Evolutionary conservation across 1,140 invertebrate genomes (phyloP).

Genomic region (Drosophila oshimai): DNA sequence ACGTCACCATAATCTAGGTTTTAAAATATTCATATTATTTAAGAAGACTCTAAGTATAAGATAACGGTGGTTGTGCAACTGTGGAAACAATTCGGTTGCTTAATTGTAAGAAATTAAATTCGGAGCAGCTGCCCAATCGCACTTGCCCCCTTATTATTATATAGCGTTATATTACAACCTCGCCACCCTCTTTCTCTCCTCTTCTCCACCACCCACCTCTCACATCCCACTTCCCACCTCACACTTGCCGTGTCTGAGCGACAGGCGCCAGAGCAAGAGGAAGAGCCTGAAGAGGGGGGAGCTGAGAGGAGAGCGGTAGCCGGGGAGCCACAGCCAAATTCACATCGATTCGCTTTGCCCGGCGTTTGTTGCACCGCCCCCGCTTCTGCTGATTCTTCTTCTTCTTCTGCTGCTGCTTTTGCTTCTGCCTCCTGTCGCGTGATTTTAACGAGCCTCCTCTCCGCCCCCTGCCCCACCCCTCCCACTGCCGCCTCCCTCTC

Average conservation of each 20-base stretch:
- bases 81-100: not conserved
- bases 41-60: too few relatives aligned
- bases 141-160: slow-evolving; percentile 30
- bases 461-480: not conserved
- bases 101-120: slow-evolving; percentile 38
- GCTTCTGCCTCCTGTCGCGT: slow-evolving; percentile 64
- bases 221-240: not conserved
- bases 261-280: slow-evolving; percentile 19
- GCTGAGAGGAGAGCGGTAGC: slow-evolving; percentile 11
- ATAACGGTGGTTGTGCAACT: not conserved
- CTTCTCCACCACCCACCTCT: not conserved
- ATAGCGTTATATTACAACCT: slow-evolving; percentile 10
- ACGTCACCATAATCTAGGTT: too few relatives aligned
- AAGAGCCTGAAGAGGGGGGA: not conserved
- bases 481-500: slow-evolving; percentile 10
- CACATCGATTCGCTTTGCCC: slow-evolving; percentile 52
- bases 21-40: too few relatives aligned
- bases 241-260: slow-evolving; percentile 29
- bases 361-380: slow-evolving; percentile 31
- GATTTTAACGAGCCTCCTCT: slow-evolving; percentile 75
- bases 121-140: slow-evolving; percentile 15
- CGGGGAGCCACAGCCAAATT: slow-evolving; percentile 43
- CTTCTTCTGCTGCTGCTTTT: slow-evolving; percentile 8
- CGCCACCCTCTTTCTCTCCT: not conserved
- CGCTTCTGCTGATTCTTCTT: slow-evolving; percentile 14